Evolutionary conservation across 2,797 vertebrate genomes (phyloP).

Genomic region (Gambelia wislizenii): DNA sequence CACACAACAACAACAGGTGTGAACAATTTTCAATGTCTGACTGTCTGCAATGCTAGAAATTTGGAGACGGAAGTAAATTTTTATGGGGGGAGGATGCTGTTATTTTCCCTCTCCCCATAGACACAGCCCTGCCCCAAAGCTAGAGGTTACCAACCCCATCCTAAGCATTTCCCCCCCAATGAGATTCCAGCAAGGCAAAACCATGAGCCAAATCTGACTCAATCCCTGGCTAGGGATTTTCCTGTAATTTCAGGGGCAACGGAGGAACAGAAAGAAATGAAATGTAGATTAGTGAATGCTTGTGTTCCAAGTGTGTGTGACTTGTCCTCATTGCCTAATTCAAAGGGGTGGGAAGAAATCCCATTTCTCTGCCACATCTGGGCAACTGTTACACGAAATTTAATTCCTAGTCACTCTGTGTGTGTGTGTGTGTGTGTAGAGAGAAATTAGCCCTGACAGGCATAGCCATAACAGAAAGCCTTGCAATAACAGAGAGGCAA

Average conservation of each 20-base stretch:
- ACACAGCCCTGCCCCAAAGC: too few relatives aligned
- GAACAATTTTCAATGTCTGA: too few relatives aligned
- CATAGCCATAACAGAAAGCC: slow-evolving; percentile 15
- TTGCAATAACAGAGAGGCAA: slow-evolving; percentile 38
- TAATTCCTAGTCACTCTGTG: slow-evolving; percentile 42
- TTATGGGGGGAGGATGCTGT: too few relatives aligned
- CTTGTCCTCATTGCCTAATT: slow-evolving; percentile 10
- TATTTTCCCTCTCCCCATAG: too few relatives aligned
- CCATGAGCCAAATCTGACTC: neutral
- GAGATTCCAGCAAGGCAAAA: too few relatives aligned
- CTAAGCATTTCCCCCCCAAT: too few relatives aligned
- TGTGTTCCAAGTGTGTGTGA: neutral
- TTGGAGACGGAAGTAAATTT: too few relatives aligned
- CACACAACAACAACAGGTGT: too few relatives aligned
- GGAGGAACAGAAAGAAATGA: neutral
- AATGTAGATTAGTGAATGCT: neutral
- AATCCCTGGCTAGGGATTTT: neutral
- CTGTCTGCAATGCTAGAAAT: too few relatives aligned
- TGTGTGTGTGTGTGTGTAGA: neutral
- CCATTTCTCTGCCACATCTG: slow-evolving; percentile 58
- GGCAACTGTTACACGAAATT: slow-evolving; percentile 62
- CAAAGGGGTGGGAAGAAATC: slow-evolving; percentile 5
- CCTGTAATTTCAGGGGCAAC: neutral
- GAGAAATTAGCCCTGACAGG: slow-evolving; percentile 62
- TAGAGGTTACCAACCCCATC: too few relatives aligned